Conservation (phyloP, 2,888 invertebrate genomes). For the Drosophila flavopinicola region DNA sequence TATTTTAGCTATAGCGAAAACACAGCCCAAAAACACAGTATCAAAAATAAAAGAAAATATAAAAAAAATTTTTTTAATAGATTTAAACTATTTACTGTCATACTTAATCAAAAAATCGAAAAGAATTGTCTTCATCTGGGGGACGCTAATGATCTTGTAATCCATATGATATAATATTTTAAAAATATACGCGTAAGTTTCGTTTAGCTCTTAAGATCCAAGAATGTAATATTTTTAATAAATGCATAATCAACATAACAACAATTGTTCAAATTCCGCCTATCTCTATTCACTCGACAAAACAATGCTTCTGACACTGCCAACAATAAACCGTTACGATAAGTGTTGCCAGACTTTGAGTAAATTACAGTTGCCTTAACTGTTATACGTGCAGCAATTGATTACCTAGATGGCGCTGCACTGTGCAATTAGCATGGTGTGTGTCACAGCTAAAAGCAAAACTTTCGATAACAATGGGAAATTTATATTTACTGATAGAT, state of each 20-base stretch:
- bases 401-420: conserved; percentile 29
- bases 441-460: background rate
- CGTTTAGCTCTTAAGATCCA: conserved; percentile 43
- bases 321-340: conserved; percentile 24
- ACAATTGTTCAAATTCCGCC: background rate
- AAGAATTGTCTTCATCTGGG: conserved; percentile 21
- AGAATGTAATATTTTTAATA: conserved; percentile 65
- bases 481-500: too few relatives aligned
- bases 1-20: conserved; percentile 12
- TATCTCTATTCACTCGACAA: background rate
- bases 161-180: conserved; percentile 46
- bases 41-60: background rate
- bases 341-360: conserved; percentile 22
- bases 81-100: conserved; percentile 31
- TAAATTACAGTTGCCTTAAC: background rate
- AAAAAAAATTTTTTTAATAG: conserved; percentile 44
- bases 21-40: conserved; percentile 17
- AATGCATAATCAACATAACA: conserved; percentile 45
- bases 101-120: conserved; percentile 35
- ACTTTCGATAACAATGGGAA: background rate
- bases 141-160: conserved; percentile 23
- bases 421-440: too few relatives aligned
- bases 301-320: background rate
- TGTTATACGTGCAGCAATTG: conserved; percentile 28
- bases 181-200: conserved; percentile 29